Evolutionary conservation across 2,888 invertebrate species (phyloP), one percentile per base, ranked within the genome.

Genomic region (Sericinus montela): DNA sequence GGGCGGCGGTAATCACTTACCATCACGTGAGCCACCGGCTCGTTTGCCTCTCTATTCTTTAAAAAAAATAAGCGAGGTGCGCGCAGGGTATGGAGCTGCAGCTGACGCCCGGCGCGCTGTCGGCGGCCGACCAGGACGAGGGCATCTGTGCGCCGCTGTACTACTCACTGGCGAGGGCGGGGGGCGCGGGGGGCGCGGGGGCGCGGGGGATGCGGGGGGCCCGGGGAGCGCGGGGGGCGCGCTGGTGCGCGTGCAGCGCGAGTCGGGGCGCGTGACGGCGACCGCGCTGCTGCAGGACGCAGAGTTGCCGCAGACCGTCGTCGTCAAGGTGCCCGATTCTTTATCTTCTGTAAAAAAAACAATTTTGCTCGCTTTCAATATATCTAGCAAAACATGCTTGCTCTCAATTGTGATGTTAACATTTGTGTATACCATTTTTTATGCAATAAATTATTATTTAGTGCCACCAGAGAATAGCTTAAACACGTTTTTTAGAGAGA

Each of bases 51-150:
- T n/a, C n/a, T n/a, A n/a, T n/a, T n/a, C n/a, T n/a, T n/a, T n/a
- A n/a, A n/a, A n/a, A n/a, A n/a, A n/a, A n/a, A n/a, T n/a, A n/a
- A n/a, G n/a, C n/a, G n/a, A n/a, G n/a, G n/a, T n/a, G n/a, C n/a
- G n/a, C 19, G 1, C 69, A 93, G 91, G 93, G 92, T 15, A 90
- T 92, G 0, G 79, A 91, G 30, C 75, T 97, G 35, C 85, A 85
- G 51, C 91, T 94, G 19, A 90, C 91, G 8, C 97, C 97, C 0
- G 91, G 93, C 10, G 91, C 93, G 1, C 91, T 97, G 3, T 90
- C 91, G 43, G 96, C 97, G 0, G 85, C 91, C 28, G 97, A 97
- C 81, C 96, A 96, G 73, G 95, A 96, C 66, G 69, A 90, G 32
- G 95, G 95, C 19, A 94, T 96, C 59, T 92, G 92, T 61, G 93